Base-by-base conservation (phyloP, 2,113 vertebrate genomes). In the Chloroceryle aenea region DNA sequence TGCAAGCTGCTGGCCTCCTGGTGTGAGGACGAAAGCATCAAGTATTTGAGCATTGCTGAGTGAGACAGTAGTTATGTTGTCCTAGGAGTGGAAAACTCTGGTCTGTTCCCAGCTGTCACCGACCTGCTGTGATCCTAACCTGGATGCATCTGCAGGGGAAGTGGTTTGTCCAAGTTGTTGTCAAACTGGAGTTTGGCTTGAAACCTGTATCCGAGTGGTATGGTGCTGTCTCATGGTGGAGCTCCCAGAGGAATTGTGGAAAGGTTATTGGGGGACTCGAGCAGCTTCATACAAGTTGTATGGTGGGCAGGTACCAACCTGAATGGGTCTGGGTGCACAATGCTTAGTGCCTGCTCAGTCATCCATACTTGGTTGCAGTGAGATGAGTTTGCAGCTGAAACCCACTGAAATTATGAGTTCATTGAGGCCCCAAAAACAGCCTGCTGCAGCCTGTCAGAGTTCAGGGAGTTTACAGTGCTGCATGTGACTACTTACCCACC, bases 61-160 rank as follows among this genome's bases (percentile, higher is more conserved):
- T 17, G 78, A 92, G 82, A 74, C 83, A 93, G 83, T 74, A 94
- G 85, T 82, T 82, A 55, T 14, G 1, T 80, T 83, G 67, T 93
- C 59, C 38, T 0, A 1, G 29, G 18, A 25, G 23, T 77, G 38
- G 55, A 40, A 77, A 85, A 53, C 30, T 1, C 2, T 8, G 52
- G 59, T 59, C 27, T 5, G 1, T n/a, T 88, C 55, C 66, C 79
- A 92, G 79, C 79, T 96, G 75, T 55, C 63, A 66, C 38, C 4
- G 2, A 4, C 50, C 36, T 0, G 1, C 85, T 93, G 63, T 73
- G 72, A 80, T 77, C 82, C 66, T 92, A 85, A 83, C 67, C 82
- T 80, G 78, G 71, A 32, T 4, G 7, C 78, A 73, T 58, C 94
- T 55, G 34, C 38, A 66, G 42, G 42, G n/a, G 17, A 88, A 90